These are phyloP conservation scores for Crocodylus rhombifer DNA, from an alignment of 2,797 vertebrate species.

Conservation along the genomic window DNA sequence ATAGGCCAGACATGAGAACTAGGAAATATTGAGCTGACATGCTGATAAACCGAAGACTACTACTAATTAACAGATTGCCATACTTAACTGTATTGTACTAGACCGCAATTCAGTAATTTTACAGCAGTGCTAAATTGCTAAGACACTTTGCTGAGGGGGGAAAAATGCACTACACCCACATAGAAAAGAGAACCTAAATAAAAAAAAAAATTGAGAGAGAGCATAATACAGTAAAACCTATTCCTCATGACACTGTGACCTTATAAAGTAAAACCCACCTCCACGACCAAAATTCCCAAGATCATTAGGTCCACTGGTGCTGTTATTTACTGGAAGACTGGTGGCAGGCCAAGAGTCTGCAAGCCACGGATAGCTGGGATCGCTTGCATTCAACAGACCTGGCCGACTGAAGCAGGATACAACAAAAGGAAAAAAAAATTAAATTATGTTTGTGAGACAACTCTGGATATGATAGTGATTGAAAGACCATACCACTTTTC, in stretches of 20 bases:
- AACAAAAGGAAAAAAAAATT: slow-evolving; percentile 36
- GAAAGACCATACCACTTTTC: background rate
- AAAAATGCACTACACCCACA: too few species aligned
- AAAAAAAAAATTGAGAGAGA: too few species aligned
- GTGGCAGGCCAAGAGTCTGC: slow-evolving; percentile 98
- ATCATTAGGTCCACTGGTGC: slow-evolving; percentile 93
- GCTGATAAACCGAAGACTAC: too few species aligned
- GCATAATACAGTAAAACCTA: background rate
- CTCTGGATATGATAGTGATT: background rate
- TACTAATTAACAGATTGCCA: too few species aligned
- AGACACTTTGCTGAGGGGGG: too few species aligned
- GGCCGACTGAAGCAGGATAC: slow-evolving; percentile 86
- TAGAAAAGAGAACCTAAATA: too few species aligned
- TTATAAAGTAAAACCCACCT: slow-evolving; percentile 83
- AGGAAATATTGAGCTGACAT: too few species aligned
- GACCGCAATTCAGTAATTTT: too few species aligned
- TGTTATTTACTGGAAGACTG: slow-evolving; percentile 95
- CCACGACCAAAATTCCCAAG: slow-evolving; percentile 94
- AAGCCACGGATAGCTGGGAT: slow-evolving; percentile 97
- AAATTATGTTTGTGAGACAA: slow-evolving; percentile 1
- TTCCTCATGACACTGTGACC: rapidly evolving
- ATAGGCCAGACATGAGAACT: too few species aligned
- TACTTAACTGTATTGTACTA: too few species aligned
- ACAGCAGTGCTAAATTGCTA: too few species aligned
- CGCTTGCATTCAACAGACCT: slow-evolving; percentile 92